These are phyloP conservation scores for Drosophila tropicalis DNA, from an alignment of 1,140 invertebrate genomes.

Conservation along the genomic window DNA sequence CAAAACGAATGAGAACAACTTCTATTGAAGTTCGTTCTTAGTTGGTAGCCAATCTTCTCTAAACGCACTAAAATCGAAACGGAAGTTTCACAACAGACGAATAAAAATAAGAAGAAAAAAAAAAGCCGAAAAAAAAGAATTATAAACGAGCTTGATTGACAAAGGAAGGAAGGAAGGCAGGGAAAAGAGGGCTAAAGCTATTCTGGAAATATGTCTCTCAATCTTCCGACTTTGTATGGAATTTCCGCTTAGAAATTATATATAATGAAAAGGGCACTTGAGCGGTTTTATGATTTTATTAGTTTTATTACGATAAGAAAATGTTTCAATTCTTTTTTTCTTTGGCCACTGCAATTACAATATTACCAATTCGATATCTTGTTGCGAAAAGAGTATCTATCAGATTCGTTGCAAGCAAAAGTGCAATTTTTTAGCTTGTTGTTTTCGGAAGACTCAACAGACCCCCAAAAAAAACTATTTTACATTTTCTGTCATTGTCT, in stretches of 20 bases:
- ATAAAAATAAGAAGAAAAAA: too few species aligned
- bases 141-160: constrained; percentile 2
- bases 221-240: neutral
- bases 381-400: too few species aligned
- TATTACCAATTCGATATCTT: too few species aligned
- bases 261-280: neutral
- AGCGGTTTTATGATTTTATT: neutral
- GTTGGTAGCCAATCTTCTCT: constrained; percentile 29
- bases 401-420: too few species aligned
- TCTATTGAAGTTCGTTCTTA: neutral
- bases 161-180: neutral
- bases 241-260: constrained; percentile 7
- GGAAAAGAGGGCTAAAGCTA: neutral
- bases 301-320: neutral
- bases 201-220: constrained; percentile 8
- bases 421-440: neutral
- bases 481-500: neutral
- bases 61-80: constrained; percentile 35
- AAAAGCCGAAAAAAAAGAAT: neutral
- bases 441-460: neutral
- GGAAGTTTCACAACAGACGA: constrained; percentile 19
- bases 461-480: neutral
- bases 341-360: too few species aligned
- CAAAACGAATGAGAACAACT: neutral
- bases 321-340: neutral